Evolutionary conservation across 2,888 invertebrate genomes (phyloP).

Genomic region (Orchesella flavescens): DNA sequence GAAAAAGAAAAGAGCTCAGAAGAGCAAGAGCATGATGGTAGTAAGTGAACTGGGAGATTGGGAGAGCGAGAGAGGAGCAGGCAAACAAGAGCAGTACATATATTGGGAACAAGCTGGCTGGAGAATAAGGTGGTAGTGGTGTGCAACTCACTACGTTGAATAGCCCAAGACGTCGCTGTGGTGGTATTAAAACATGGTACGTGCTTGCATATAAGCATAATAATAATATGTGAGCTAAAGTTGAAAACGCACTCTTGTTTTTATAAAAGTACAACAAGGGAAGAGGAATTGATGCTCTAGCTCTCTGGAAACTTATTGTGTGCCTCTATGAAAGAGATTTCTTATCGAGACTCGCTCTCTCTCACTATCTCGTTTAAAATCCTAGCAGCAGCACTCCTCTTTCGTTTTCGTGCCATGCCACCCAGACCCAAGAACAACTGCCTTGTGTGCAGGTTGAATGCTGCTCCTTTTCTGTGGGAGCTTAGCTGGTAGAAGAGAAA

Average conservation of each 20-base stretch:
- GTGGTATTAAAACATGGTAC: slow-evolving; percentile 55
- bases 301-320: slow-evolving; percentile 27
- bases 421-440: neutral
- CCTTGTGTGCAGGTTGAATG: neutral
- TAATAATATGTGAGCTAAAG: neutral
- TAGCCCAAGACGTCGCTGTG: slow-evolving; percentile 42
- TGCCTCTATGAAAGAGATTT: slow-evolving; percentile 55
- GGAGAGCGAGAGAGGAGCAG: slow-evolving; percentile 39
- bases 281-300: neutral
- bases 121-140: slow-evolving; percentile 49
- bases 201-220: slow-evolving; percentile 33
- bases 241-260: neutral
- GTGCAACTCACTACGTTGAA: slow-evolving; percentile 33
- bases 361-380: neutral
- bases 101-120: neutral
- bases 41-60: slow-evolving; percentile 32
- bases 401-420: slow-evolving; percentile 6
- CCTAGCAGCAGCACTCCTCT: neutral
- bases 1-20: slow-evolving; percentile 23
- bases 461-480: slow-evolving; percentile 39
- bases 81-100: slow-evolving; percentile 1
- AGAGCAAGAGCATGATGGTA: slow-evolving; percentile 30
- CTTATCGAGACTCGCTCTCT: neutral
- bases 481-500: slow-evolving; percentile 2
- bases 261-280: slow-evolving; percentile 7